Base-by-base conservation (phyloP, 2,113 vertebrate species). In the Gymnobelideus leadbeateri region DNA sequence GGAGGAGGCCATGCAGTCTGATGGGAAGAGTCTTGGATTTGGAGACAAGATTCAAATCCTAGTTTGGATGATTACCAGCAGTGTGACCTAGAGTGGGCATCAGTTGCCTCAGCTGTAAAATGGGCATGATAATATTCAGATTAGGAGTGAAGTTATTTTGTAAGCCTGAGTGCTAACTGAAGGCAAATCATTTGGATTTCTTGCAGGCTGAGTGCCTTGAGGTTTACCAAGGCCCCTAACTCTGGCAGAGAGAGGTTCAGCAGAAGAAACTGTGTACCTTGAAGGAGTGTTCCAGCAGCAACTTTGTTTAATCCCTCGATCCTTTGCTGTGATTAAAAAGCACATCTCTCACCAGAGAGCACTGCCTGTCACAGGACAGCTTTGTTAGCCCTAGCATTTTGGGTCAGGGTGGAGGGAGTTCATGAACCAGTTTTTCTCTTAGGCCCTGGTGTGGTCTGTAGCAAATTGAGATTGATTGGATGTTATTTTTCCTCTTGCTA, bases 401-500 rank as follows among this genome's bases (percentile, higher is more conserved):
- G 97, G 96, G 96, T 11, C 0, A 96, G 94, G 84, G 91, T 51
- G 96, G 96, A 98, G 98, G 98, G 95, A 96, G 98, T 98, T 98
- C 98, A 96, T 98, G 98, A 99, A 99, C 99, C 98, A 99, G 98
- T 98, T 99, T 99, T 99, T 99, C 98, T 99, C 98, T 99, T 98
- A 97, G 98, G 99, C 99, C 99, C 99, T 99, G 98, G 99, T 99
- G 99, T 99, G 99, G 99, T 99, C 99, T 99, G 98, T 98, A 98
- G 99, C 99, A 99, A 98, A 99, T 99, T 99, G 99, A 99, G 99
- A 99, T 99, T 99, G 99, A 99, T 99, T 99, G 99, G 99, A 99
- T 99, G 99, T 99, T 99, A 99, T 99, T 99, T 99, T 99, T 99
- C 99, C 99, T 99, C 99, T 99, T 99, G 99, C 99, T 99, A 99